Evolutionary conservation across 2,888 invertebrate genomes (phyloP), one percentile per base, ranked within the genome.

Genomic region (Phaonia tiefii): DNA sequence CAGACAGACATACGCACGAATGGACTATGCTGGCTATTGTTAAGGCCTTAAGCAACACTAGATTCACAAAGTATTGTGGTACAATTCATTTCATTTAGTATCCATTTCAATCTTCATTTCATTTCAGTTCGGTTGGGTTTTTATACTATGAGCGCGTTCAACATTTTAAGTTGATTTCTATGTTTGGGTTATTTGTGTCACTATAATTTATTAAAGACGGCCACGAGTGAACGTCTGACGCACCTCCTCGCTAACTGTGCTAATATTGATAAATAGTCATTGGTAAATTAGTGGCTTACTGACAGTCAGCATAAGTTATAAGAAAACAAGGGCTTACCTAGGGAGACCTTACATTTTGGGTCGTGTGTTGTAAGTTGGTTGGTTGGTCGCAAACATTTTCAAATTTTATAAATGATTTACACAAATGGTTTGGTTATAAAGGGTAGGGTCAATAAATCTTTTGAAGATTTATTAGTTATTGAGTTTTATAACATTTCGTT

Each of bases 161-260:
- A 51, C 42, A 60, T 58, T 58, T 58, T 67, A 63, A 75, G 54
- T 11, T 58, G 67, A 75, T 73, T 63, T 69, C 42, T 67, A 37
- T 71, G 58, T 70, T 80, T 37, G 58, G 51, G 54, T 58, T 63
- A 71, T 71, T 49, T 80, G 58, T 74, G 74, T 63, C 73, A 77
- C 63, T 25, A 67, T 77, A 60, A 77, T 77, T 80, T 74, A 80
- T 60, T 71, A 22, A 58, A 42, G 42, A 63, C 20, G 42, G 20
- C 31, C 42, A 22, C 58, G 39, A 56, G 17, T 8, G 31, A n/a
- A 66, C 66, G 7, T 54, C 26, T 54, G 42, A 20, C 20, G 44
- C 31, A n/a, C n/a, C n/a, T 31, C 31, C 65, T 69, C 67, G n/a
- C n/a, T 8, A 5, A 2, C 44, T 54, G 60, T 26, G n/a, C 72